These are phyloP conservation scores for Gambusia affinis DNA, from an alignment of 2,113 vertebrate genomes.

Conservation along the genomic window DNA sequence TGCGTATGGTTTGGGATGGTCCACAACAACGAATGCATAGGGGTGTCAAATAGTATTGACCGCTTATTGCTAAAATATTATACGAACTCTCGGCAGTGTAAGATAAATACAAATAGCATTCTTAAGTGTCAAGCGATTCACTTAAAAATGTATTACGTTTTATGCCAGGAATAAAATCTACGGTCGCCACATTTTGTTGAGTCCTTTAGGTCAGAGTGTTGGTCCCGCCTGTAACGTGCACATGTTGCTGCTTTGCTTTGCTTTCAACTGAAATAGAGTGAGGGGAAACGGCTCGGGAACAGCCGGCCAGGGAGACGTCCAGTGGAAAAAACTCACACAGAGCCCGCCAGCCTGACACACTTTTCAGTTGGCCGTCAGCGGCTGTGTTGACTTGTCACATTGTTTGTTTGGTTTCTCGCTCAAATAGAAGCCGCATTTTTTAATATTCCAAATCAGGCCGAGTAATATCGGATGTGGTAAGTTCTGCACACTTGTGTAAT, in stretches of 20 bases:
- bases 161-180: fast-evolving
- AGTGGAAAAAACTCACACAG: slow-evolving; percentile 73
- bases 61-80: neutral
- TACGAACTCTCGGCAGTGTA: fast-evolving
- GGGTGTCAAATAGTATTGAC: neutral
- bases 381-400: slow-evolving; percentile 53
- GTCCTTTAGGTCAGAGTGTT: slow-evolving; percentile 20
- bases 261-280: slow-evolving; percentile 76
- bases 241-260: slow-evolving; percentile 83
- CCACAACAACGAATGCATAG: slow-evolving; percentile 29
- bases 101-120: fast-evolving
- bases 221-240: slow-evolving; percentile 76
- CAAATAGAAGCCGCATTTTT: slow-evolving; percentile 61
- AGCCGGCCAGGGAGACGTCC: slow-evolving; percentile 75
- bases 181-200: neutral
- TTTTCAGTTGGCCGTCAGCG: slow-evolving; percentile 52
- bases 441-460: slow-evolving; percentile 81
- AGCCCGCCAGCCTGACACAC: slow-evolving; percentile 73
- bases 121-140: fast-evolving
- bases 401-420: slow-evolving; percentile 56
- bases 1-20: slow-evolving; percentile 43
- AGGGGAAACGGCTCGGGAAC: slow-evolving; percentile 71
- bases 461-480: slow-evolving; percentile 87
- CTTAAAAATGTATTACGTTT: too few species aligned
- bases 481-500: slow-evolving; percentile 78